Percentiles rank a stretch among this genome's conserved stretches.
Evolutionary conservation across 1,140 invertebrate genomes (phyloP).

Genomic region (Cyclina sinensis): DNA sequence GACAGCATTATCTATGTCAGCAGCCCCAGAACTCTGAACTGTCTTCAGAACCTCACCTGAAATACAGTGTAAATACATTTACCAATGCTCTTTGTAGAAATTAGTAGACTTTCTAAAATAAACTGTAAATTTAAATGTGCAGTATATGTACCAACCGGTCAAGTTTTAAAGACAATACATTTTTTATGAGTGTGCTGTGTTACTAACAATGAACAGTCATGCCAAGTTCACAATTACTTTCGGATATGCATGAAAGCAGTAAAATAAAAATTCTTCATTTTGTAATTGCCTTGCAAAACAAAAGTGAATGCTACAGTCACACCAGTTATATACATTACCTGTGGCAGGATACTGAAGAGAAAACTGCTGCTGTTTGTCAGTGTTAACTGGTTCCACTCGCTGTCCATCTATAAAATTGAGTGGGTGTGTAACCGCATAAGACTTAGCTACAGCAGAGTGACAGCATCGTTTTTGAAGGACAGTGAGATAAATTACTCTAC

Average conservation of each 20-base stretch:
- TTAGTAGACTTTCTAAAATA: too few species aligned
- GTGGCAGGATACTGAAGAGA: constrained; percentile 84
- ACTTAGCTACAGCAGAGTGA: constrained; percentile 30
- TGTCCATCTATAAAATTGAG: constrained; percentile 84
- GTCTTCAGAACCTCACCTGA: constrained; percentile 77
- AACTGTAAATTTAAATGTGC: too few species aligned
- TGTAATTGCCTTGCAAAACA: too few species aligned
- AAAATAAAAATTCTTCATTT: too few species aligned
- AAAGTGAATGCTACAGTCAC: too few species aligned
- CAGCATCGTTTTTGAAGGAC: background rate
- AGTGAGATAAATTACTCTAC: background rate
- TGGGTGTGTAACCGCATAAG: constrained; percentile 74
- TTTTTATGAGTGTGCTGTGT: too few species aligned
- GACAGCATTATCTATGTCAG: constrained; percentile 83
- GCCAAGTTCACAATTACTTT: too few species aligned
- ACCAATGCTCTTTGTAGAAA: too few species aligned
- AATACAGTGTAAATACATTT: background rate
- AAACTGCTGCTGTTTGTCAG: constrained; percentile 73
- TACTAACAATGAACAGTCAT: too few species aligned
- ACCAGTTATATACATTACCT: constrained; percentile 72
- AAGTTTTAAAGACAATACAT: too few species aligned
- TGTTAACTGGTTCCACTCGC: constrained; percentile 70
- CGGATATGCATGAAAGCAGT: too few species aligned
- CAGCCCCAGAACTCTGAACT: constrained; percentile 75
- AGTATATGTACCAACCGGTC: too few species aligned